A percentile compares a stretch with the other conserved stretches of the same genome.
Evolutionary conservation across 2,113 vertebrate genomes (phyloP).

Genomic region (Microcebus murinus): DNA sequence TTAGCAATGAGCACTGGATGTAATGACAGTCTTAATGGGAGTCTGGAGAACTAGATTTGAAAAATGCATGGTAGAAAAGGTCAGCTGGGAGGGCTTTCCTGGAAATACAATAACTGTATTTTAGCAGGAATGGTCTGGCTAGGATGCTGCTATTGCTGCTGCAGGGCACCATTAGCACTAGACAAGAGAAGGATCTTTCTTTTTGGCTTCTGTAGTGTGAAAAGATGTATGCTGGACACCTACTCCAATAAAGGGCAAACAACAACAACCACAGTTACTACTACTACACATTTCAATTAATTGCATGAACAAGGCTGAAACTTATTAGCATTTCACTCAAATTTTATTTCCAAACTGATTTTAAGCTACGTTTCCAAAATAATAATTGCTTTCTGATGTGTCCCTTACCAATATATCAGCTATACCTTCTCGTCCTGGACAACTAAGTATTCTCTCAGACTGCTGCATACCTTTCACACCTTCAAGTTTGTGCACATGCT

Average conservation of each 20-base stretch:
- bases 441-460: neutral
- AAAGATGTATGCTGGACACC: neutral
- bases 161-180: neutral
- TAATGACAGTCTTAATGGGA: slow-evolving; percentile 55
- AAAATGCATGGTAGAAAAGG: slow-evolving; percentile 41
- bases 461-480: neutral
- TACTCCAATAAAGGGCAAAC: neutral
- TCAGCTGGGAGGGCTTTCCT: slow-evolving; percentile 21
- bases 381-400: neutral
- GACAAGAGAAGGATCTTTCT: neutral
- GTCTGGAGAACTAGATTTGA: slow-evolving; percentile 35
- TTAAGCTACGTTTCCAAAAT: neutral
- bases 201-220: neutral
- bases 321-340: neutral
- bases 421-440: neutral
- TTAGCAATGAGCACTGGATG: slow-evolving; percentile 49
- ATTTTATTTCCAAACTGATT: neutral
- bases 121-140: slow-evolving; percentile 20
- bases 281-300: neutral
- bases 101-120: slow-evolving; percentile 41
- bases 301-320: neutral
- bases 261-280: neutral
- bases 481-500: neutral
- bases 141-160: neutral
- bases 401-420: neutral